Percentiles rank a stretch among this genome's conserved stretches.
Evolutionary conservation across 2,797 vertebrate species (phyloP).

Genomic region (Acanthopagrus latus): DNA sequence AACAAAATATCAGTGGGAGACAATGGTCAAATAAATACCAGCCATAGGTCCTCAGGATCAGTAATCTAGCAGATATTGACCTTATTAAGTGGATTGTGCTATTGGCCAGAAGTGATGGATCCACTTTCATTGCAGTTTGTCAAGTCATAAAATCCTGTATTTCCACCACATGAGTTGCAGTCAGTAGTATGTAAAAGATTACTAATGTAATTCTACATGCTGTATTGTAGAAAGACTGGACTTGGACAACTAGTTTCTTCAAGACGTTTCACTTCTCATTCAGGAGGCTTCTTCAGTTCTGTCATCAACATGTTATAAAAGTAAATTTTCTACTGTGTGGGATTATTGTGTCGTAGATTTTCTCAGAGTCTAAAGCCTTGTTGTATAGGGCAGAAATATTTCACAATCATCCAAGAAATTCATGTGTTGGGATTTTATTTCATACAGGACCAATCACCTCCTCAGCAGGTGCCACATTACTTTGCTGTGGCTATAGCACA

Average conservation of each 20-base stretch:
- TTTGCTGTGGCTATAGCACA: not conserved
- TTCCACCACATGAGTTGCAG: not conserved
- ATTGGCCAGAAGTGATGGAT: not conserved
- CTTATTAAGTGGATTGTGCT: constrained; percentile 6
- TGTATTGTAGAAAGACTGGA: too few relatives aligned
- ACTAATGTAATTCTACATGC: too few relatives aligned
- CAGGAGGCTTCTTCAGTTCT: too few relatives aligned
- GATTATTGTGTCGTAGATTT: not conserved
- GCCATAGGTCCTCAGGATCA: not conserved
- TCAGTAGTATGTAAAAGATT: not conserved
- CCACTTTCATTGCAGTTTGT: not conserved
- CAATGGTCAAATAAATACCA: not conserved
- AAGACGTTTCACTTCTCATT: too few relatives aligned
- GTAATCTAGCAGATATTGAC: not conserved
- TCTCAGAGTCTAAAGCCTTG: not conserved
- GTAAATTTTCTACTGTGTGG: too few relatives aligned
- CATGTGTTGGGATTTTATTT: not conserved
- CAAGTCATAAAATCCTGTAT: not conserved
- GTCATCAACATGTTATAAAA: too few relatives aligned
- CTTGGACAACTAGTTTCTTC: too few relatives aligned
- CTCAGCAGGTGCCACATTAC: not conserved
- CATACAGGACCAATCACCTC: not conserved
- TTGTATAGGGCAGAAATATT: not conserved
- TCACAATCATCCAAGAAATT: not conserved
- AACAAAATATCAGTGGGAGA: not conserved